Percentiles rank a stretch among this genome's conserved stretches.
Evolutionary conservation across 35 echinoderm and acorn worm species (phyloP).

Genomic region (Lytechinus pictus): DNA sequence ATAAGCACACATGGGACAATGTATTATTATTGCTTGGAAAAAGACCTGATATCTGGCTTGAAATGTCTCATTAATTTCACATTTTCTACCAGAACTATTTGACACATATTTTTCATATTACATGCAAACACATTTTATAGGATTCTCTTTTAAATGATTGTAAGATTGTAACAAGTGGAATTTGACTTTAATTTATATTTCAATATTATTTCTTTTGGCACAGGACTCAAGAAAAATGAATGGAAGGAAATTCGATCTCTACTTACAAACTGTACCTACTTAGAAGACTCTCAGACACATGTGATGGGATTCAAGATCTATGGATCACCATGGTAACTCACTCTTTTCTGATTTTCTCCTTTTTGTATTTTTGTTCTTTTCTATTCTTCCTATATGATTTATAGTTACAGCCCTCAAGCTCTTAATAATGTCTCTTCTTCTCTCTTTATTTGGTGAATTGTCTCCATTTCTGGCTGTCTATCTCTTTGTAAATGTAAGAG

Average conservation of each 20-base stretch:
- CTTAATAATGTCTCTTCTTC: not conserved
- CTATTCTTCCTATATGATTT: too few species aligned
- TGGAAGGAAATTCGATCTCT: slow-evolving; percentile 69
- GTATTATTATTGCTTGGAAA: too few species aligned
- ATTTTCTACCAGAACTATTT: too few species aligned
- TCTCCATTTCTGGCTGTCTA: not conserved
- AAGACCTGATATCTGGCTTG: too few species aligned
- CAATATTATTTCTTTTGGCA: not conserved
- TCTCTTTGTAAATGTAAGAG: not conserved
- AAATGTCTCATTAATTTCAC: too few species aligned
- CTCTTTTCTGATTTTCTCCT: not conserved
- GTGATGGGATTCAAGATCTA: slow-evolving; percentile 91
- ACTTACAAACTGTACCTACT: slow-evolving; percentile 89
- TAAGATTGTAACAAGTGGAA: too few species aligned
- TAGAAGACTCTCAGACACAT: slow-evolving; percentile 79
- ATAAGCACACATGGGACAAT: too few species aligned
- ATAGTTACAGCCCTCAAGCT: too few species aligned
- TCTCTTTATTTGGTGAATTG: not conserved
- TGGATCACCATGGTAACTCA: slow-evolving; percentile 91
- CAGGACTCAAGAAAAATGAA: slow-evolving; percentile 71
- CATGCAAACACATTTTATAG: too few species aligned
- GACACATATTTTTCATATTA: too few species aligned
- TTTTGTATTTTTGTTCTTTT: not conserved
- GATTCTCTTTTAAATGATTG: too few species aligned
- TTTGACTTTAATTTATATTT: not conserved